These are phyloP conservation scores for Lasioglossum figueresi DNA, from an alignment of 2,888 invertebrate genomes.

Conservation along the genomic window DNA sequence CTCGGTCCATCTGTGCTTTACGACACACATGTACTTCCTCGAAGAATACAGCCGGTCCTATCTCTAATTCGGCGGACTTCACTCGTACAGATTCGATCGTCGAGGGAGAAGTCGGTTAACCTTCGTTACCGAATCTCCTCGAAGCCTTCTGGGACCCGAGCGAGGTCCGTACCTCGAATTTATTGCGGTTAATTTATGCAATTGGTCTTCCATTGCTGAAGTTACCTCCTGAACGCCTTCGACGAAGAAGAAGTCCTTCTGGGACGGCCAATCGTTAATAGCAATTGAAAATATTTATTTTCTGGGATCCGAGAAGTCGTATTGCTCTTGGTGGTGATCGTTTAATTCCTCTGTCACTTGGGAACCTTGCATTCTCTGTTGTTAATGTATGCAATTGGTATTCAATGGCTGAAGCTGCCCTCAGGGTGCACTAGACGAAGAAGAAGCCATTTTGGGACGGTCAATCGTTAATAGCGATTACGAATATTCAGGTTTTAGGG, in stretches of 20 bases:
- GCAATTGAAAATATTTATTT: background rate
- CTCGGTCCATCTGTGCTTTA: slow-evolving; percentile 78
- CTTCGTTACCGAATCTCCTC: slow-evolving; percentile 16
- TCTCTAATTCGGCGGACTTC: slow-evolving; percentile 50
- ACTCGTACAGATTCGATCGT: background rate
- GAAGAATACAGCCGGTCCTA: slow-evolving; percentile 57
- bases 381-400: background rate
- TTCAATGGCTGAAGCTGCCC: background rate
- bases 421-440: background rate
- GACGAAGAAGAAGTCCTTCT: background rate
- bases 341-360: background rate
- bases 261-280: background rate
- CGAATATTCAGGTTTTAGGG: background rate
- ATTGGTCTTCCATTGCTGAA: background rate
- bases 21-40: slow-evolving; percentile 62
- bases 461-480: background rate
- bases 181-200: slow-evolving; percentile 20
- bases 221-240: background rate
- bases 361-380: background rate
- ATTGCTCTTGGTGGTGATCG: background rate
- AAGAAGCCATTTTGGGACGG: background rate
- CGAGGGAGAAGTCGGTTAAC: slow-evolving; percentile 8
- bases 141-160: background rate
- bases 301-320: background rate
- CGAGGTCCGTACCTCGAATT: background rate